Conservation (phyloP, 2,888 invertebrate species). For the Polyploca ridens region DNA sequence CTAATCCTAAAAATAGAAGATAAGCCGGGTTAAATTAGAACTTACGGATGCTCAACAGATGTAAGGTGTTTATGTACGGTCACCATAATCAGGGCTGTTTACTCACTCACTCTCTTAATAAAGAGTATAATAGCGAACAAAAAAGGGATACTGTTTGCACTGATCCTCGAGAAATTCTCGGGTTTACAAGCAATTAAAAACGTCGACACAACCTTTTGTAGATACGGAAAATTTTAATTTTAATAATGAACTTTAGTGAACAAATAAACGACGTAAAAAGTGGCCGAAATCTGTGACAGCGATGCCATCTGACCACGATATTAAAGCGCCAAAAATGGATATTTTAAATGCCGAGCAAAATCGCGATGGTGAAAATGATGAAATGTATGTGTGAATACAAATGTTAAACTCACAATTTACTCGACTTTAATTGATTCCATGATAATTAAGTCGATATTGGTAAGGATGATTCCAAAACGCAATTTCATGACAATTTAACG, state of each 20-base stretch:
- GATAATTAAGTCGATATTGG: no score
- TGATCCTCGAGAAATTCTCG: conserved; percentile 19
- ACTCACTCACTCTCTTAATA: conserved; percentile 13
- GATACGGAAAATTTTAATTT: conserved; percentile 12
- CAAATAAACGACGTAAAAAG: conserved; percentile 3
- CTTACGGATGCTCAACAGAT: background rate
- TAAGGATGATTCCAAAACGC: no score
- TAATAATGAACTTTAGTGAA: conserved; percentile 10
- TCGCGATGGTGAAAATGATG: background rate
- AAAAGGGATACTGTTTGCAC: conserved; percentile 20
- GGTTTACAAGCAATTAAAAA: conserved; percentile 31
- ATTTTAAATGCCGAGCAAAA: background rate
- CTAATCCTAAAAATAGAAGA: background rate
- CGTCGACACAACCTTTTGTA: conserved; percentile 18
- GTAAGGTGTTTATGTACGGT: conserved; percentile 8
- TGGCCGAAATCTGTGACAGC: conserved; percentile 5
- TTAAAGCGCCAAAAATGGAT: background rate
- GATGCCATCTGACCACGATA: background rate
- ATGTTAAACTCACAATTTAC: background rate
- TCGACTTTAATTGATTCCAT: no score
- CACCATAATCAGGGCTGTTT: conserved; percentile 12
- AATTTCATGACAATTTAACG: no score
- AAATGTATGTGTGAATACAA: background rate
- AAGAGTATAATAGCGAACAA: conserved; percentile 14
- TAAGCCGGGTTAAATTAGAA: conserved; percentile 2